Evolutionary conservation across 2,888 invertebrate genomes (phyloP), one percentile per base, ranked within the genome.

Genomic region (Nymphalis urticae): DNA sequence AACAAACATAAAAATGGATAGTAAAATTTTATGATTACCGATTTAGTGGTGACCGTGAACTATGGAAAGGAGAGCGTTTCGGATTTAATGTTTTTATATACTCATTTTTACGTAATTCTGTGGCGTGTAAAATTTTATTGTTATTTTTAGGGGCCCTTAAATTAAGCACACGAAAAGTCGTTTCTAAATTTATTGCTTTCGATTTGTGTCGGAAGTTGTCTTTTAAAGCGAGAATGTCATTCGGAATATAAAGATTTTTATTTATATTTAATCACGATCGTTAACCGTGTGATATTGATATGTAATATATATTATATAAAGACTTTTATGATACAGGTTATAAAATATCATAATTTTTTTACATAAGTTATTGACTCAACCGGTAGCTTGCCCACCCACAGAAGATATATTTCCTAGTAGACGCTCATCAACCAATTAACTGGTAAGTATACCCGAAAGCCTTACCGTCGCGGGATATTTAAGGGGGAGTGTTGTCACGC

Each of bases 1-100:
- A 87, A 88, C 88, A 89, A 87, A 90, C 89, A 89, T 91, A 90
- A 92, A 90, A 90, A 85, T 76, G 85, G 86, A 86, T 82, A 87
- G 80, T 90, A 88, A 91, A 91, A 71, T 82, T 92, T 91, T 89
- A 91, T 82, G 88, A 88, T 72, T 79, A 70, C 78, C 82, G 80
- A 82, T 84, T 84, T 84, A 83, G 83, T 80, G 82, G 80, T 75
- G 77, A 67, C 78, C 75, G 85, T 88, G 87, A 86, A 84, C 89
- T 89, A 87, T 87, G 86, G 69, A 66, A 69, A 66, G 66, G 65
- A 68, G 68, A 58, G 21, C 69, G 64, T 13, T 56, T 48, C 54
- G 51, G 10, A 51, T 62, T 58, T 71, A 62, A 48, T 66, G 66
- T 58, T 68, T 71, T 71, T 70, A 75, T 69, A 63, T 64, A 60